Conservation (phyloP, 2,797 vertebrate genomes). For the Poecile montanus region DNA sequence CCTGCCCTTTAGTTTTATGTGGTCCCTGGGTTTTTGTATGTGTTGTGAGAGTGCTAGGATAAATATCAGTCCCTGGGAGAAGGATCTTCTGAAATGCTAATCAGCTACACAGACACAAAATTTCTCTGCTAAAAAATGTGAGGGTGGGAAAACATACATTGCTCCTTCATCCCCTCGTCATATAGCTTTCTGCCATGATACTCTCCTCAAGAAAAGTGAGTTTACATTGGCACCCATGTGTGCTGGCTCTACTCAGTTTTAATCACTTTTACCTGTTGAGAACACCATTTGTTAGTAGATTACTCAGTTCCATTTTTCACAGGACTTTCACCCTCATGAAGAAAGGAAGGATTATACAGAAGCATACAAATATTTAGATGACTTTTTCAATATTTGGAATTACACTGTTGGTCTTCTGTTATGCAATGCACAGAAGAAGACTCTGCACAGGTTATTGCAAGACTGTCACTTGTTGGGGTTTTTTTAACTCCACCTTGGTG, state of each 20-base stretch:
- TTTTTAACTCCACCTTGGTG: background rate
- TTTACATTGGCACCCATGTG: background rate
- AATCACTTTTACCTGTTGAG: background rate
- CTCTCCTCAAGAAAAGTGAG: background rate
- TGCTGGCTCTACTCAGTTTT: background rate
- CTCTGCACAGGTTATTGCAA: background rate
- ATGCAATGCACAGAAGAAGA: background rate
- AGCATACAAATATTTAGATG: background rate
- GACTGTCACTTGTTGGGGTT: background rate
- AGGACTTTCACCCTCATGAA: background rate
- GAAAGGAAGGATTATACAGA: background rate
- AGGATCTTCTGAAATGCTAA: background rate
- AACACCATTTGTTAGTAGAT: background rate
- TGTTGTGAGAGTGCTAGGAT: background rate
- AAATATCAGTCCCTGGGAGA: background rate
- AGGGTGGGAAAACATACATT: background rate
- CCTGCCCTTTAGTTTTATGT: background rate
- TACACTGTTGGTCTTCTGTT: background rate
- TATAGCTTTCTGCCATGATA: background rate
- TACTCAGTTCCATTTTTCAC: background rate
- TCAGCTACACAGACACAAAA: background rate
- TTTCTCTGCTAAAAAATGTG: background rate
- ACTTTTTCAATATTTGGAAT: background rate
- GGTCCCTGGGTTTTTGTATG: background rate
- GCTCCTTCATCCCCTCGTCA: background rate